Evolutionary conservation across 2,797 vertebrate genomes (phyloP).

Genomic region (Chromobotia macracanthus): DNA sequence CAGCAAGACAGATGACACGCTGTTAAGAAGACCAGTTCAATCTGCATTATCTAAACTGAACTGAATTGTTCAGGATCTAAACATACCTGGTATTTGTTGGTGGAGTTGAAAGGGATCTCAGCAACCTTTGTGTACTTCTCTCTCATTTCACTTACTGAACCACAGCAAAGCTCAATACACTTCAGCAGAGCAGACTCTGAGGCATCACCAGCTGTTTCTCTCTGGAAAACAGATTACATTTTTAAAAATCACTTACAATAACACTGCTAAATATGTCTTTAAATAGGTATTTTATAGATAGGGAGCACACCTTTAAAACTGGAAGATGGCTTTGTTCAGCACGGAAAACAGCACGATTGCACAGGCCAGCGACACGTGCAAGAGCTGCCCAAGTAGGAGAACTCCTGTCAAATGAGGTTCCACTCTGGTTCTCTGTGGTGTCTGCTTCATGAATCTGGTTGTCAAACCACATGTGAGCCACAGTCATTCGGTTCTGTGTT

Average conservation of each 20-base stretch:
- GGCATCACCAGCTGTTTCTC: conserved; percentile 91
- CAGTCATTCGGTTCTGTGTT: conserved; percentile 93
- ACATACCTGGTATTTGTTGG: conserved; percentile 93
- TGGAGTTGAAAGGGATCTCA: conserved; percentile 96
- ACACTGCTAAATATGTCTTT: too few species aligned
- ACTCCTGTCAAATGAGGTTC: conserved; percentile 90
- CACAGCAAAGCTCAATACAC: conserved; percentile 93
- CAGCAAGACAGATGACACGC: conserved; percentile 18
- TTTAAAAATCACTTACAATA: background rate
- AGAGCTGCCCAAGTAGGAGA: conserved; percentile 87
- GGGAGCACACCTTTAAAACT: conserved; percentile 93
- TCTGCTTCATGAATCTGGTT: conserved; percentile 91
- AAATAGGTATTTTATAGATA: too few species aligned
- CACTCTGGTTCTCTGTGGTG: conserved; percentile 90
- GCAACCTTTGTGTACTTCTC: conserved; percentile 82
- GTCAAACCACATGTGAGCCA: conserved; percentile 94
- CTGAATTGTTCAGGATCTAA: background rate
- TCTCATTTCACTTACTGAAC: conserved; percentile 89
- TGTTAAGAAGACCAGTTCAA: conserved; percentile 8
- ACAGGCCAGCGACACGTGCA: conserved; percentile 89
- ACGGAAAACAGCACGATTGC: conserved; percentile 94
- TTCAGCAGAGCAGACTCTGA: conserved; percentile 93
- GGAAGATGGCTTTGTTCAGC: conserved; percentile 86
- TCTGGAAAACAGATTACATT: conserved; percentile 68
- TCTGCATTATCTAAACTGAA: background rate